Evolutionary conservation across 2,797 vertebrate genomes (phyloP).

Genomic region (Sus cebifrons): DNA sequence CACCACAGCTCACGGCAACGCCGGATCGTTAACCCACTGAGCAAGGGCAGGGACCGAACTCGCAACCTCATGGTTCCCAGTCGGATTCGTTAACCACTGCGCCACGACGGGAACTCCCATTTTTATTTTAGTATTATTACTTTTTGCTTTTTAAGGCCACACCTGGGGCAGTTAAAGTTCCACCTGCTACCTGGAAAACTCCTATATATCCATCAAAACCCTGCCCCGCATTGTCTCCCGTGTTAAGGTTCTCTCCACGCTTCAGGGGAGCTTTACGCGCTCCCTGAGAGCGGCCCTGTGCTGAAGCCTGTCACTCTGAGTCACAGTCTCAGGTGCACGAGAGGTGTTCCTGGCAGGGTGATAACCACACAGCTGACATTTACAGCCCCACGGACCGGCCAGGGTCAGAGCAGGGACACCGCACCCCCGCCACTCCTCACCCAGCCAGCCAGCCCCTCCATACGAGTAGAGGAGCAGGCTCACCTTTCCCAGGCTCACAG

Average conservation of each 20-base stretch:
- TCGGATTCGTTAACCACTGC: too few species aligned
- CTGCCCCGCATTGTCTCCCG: fast-evolving
- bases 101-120: too few species aligned
- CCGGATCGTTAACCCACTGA: too few species aligned
- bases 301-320: not conserved
- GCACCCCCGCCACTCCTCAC: too few species aligned
- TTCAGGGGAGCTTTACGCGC: not conserved
- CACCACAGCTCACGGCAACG: too few species aligned
- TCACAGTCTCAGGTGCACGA: not conserved
- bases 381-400: fast-evolving
- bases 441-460: not conserved
- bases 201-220: not conserved
- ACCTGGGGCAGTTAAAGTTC: too few species aligned
- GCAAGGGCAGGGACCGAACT: too few species aligned
- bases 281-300: not conserved
- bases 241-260: too few species aligned
- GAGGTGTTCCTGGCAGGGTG: not conserved
- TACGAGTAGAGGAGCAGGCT: not conserved
- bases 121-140: too few species aligned
- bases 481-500: not conserved
- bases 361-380: fast-evolving
- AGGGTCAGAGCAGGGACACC: fast-evolving
- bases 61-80: too few species aligned
- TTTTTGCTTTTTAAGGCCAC: too few species aligned
- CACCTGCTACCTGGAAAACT: not conserved